Evolutionary conservation across 2,888 invertebrate genomes (phyloP), one percentile per base, ranked within the genome.

Genomic region (Boloria euphrosyne): DNA sequence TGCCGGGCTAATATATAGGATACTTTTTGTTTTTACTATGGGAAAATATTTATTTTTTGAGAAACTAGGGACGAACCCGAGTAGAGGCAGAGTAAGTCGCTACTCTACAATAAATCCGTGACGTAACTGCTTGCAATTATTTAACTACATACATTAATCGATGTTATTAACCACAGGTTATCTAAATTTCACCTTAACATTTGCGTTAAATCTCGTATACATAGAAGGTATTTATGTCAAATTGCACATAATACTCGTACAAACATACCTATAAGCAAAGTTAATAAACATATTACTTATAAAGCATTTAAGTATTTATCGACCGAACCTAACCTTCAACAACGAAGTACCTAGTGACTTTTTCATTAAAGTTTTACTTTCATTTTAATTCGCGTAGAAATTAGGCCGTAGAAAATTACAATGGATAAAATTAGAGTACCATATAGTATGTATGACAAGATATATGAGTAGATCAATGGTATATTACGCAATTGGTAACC

Each of bases 401-500:
- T 38, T 38, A 38, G 31, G 31, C 31, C 31, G 7, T 10, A 2
- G 10, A 38, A 38, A 38, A 38, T 5, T 6, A 31, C 6, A 31
- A 31, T 31, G 31, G 31, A 31, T 31, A 31, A 31, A 31, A 31
- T 38, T 38, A 38, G 10, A 10, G 31, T 38, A 10, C 1, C 31
- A 38, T 22, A 22, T 22, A 22, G 3, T 10, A 38, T 2, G 31
- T 38, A 7, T 50, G 13, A 50, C 13, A 17, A 14, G 22, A 22
- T n/a, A 46, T 27, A 46, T 57, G 18, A 43, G 43, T 14, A 46
- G 7, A 58, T 31, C 31, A 59, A 59, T 59, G 38, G n/a, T 13
- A 22, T 16, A 60, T 61, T 61, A 61, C 44, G 61, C 50, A 51
- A 60, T 14, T 38, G 14, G 44, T 57, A 18, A 49, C 6, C 13